phyloP scores from a whole-genome alignment of 2,888 invertebrate genomes.

The Hemaris fuciformis region DNA sequence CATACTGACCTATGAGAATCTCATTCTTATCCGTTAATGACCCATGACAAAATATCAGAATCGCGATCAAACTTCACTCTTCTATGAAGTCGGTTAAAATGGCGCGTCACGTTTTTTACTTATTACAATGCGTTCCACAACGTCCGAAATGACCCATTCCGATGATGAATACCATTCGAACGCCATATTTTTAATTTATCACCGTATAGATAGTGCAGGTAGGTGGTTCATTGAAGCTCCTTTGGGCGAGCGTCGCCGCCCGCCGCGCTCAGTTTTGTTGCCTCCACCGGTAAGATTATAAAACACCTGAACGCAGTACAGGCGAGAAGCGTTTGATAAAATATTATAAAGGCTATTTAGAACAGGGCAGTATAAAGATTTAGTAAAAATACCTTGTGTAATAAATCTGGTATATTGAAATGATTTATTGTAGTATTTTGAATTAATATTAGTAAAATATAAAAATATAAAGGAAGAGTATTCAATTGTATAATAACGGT shows the following conservation, averaged over 20 bases:
- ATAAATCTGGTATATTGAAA: too few relatives aligned
- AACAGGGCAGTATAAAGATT: too few relatives aligned
- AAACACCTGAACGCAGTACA: constrained; percentile 23
- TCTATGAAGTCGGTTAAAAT: too few relatives aligned
- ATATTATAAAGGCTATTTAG: neutral
- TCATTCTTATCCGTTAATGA: too few relatives aligned
- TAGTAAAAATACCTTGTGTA: too few relatives aligned
- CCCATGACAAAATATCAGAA: too few relatives aligned
- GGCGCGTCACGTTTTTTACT: constrained; percentile 37
- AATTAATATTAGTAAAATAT: too few relatives aligned
- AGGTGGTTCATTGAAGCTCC: constrained; percentile 70
- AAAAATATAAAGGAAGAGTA: too few relatives aligned
- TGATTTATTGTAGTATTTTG: too few relatives aligned
- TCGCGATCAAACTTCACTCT: too few relatives aligned
- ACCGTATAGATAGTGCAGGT: constrained; percentile 75
- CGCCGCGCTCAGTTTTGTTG: constrained; percentile 55
- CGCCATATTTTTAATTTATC: constrained; percentile 80
- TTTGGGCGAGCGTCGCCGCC: constrained; percentile 55
- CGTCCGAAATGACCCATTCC: constrained; percentile 56
- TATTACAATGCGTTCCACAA: constrained; percentile 43
- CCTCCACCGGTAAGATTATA: constrained; percentile 35
- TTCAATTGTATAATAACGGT: too few relatives aligned
- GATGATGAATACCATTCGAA: constrained; percentile 74
- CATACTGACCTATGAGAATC: too few relatives aligned
- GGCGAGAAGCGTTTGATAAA: constrained; percentile 21